Evolutionary conservation across 2,888 invertebrate genomes (phyloP), one percentile per base, ranked within the genome.

Genomic region (Lysandra bellargus): DNA sequence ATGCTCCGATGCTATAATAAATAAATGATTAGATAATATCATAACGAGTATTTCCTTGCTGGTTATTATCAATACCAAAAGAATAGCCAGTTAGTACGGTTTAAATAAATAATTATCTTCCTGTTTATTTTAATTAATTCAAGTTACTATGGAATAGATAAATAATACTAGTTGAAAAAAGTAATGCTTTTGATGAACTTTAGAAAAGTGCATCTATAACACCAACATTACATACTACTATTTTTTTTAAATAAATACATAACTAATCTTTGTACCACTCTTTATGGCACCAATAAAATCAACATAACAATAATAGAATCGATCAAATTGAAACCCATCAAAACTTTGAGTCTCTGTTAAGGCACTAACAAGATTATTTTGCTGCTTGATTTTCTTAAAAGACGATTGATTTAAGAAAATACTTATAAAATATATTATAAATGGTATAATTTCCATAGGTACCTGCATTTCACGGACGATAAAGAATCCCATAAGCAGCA

Each of bases 401-500:
- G 60, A 57, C 30, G 23, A 76, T 17, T 44, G 61, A 79, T 79
- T 79, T 74, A 79, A 61, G 74, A 79, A 61, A 60, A 40, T 23
- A 79, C 57, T 2, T 53, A 33, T 30, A 23, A 12, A 30, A 9
- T 80, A 30, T 81, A 82, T 83, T n/a, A n/a, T n/a, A 83, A 85
- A 84, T 84, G 83, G 81, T 84, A 83, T 84, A 86, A 87, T 87
- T 86, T 86, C 84, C 85, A 86, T 89, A 76, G 57, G 53, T 57
- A 89, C 87, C 87, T 88, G 88, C 87, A 88, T 90, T 90, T 91
- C 88, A 90, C 86, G 90, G 86, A 82, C 87, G 88, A 90, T 91
- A 90, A 90, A 90, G 88, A 89, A 86, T 84, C 85, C 85, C 86
- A 89, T 88, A 88, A 88, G 86, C 88, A 85, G 88, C 87, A 85